phyloP scores from a whole-genome alignment of 2,888 invertebrate species.

The Scaptodrosophila latifasciaeformis region DNA sequence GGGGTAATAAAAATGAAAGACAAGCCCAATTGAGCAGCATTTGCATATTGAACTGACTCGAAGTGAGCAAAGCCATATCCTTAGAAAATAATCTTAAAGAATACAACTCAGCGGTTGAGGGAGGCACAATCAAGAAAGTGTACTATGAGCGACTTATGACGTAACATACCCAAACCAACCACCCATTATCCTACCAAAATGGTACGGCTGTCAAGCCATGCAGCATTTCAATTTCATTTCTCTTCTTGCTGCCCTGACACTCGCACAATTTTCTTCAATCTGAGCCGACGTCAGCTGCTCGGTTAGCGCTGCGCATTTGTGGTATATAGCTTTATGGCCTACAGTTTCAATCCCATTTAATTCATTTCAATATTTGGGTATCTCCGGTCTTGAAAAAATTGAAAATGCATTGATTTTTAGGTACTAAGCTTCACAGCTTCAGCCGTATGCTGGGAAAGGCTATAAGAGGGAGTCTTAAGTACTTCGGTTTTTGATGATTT shows the following conservation, averaged over 20 bases:
- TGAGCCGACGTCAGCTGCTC: slow-evolving; percentile 44
- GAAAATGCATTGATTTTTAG: too few species aligned
- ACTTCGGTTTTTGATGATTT: too few species aligned
- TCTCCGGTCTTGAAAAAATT: too few species aligned
- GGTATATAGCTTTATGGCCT: slow-evolving; percentile 74
- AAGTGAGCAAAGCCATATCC: too few species aligned
- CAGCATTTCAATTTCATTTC: slow-evolving; percentile 34
- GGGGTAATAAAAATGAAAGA: slow-evolving; percentile 44
- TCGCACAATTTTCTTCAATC: neutral
- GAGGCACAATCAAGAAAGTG: slow-evolving; percentile 46
- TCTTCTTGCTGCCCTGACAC: neutral
- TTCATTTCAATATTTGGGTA: slow-evolving; percentile 47
- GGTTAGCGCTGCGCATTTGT: slow-evolving; percentile 53
- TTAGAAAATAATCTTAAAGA: too few species aligned
- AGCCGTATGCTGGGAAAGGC: slow-evolving; percentile 1
- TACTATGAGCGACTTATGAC: slow-evolving; percentile 64
- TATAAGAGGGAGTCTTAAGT: too few species aligned
- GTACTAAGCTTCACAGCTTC: neutral
- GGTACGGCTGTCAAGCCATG: slow-evolving; percentile 8
- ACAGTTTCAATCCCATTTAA: slow-evolving; percentile 69
- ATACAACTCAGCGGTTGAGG: too few species aligned
- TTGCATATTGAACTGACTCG: slow-evolving; percentile 59
- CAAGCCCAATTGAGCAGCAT: slow-evolving; percentile 62
- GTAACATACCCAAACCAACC: neutral
- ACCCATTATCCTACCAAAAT: neutral